Evolutionary conservation across 1,140 invertebrate genomes (phyloP).

Genomic region (Drosophila seguyi): DNA sequence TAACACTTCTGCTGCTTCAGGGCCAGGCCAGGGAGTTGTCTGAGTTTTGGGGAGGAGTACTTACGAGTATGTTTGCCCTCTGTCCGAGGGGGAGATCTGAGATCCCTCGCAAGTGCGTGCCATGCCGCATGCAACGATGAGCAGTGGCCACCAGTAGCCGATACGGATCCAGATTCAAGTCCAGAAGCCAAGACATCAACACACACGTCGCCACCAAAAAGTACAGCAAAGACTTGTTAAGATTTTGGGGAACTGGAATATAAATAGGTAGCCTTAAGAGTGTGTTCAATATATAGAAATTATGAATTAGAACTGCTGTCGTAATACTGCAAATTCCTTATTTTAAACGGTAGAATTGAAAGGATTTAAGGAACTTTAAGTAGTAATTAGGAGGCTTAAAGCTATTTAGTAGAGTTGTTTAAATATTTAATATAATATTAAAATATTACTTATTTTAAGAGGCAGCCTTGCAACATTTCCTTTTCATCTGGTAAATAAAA

Average conservation of each 20-base stretch:
- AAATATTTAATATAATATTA: no score
- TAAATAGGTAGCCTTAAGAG: background rate
- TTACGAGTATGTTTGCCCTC: slow-evolving; percentile 31
- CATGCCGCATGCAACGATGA: slow-evolving; percentile 62
- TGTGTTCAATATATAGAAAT: background rate
- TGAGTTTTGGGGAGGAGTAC: slow-evolving; percentile 24
- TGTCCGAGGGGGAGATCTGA: slow-evolving; percentile 16
- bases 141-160: slow-evolving; percentile 36
- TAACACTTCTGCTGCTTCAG: slow-evolving; percentile 13
- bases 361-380: no score
- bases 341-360: background rate
- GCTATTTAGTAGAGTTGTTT: no score
- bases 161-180: slow-evolving; percentile 16
- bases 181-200: slow-evolving; percentile 15
- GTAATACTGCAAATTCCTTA: background rate
- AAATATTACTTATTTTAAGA: no score
- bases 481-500: no score
- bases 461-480: no score
- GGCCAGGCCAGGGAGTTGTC: slow-evolving; percentile 24
- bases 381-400: no score
- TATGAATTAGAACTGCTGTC: background rate
- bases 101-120: slow-evolving; percentile 65
- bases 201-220: slow-evolving; percentile 11
- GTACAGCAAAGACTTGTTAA: background rate
- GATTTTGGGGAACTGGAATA: background rate